A percentile compares a stretch with the other conserved stretches of the same genome.
Evolutionary conservation across 1,140 invertebrate genomes (phyloP).

Genomic region (Pseudoatta argentina): DNA sequence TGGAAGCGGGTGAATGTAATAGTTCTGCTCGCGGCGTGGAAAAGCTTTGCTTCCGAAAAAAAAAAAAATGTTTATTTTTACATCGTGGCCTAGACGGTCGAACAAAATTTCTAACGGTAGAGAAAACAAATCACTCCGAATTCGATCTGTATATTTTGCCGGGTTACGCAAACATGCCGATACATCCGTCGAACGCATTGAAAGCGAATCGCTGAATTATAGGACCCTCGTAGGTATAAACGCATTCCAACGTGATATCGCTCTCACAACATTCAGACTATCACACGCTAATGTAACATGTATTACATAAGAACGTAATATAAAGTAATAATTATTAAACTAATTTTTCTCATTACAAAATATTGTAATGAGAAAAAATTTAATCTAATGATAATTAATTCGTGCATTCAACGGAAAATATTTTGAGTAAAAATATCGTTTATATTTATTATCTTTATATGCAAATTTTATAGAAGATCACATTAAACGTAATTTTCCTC

Average conservation of each 20-base stretch:
- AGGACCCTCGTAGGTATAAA: conserved; percentile 32
- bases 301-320: neutral
- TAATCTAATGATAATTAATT: too few species aligned
- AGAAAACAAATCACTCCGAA: conserved; percentile 72
- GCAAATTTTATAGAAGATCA: too few species aligned
- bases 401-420: too few species aligned
- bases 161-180: conserved; percentile 66
- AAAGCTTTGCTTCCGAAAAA: conserved; percentile 41
- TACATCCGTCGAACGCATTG: conserved; percentile 54
- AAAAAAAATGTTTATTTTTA: conserved; percentile 65
- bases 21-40: conserved; percentile 14
- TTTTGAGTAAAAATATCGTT: too few species aligned
- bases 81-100: conserved; percentile 60
- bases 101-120: conserved; percentile 71
- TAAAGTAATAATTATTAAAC: neutral
- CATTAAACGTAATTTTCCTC: too few species aligned
- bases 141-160: conserved; percentile 76
- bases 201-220: conserved; percentile 59
- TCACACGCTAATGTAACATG: neutral
- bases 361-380: neutral
- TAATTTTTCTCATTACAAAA: neutral
- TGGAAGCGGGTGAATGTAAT: conserved; percentile 1
- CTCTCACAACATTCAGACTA: neutral
- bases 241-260: conserved; percentile 41
- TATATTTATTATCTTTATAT: too few species aligned